A percentile compares a stretch with the other conserved stretches of the same genome.
Evolutionary conservation across 2,797 vertebrate genomes (phyloP).

Genomic region (Ambastaia sidthimunki): DNA sequence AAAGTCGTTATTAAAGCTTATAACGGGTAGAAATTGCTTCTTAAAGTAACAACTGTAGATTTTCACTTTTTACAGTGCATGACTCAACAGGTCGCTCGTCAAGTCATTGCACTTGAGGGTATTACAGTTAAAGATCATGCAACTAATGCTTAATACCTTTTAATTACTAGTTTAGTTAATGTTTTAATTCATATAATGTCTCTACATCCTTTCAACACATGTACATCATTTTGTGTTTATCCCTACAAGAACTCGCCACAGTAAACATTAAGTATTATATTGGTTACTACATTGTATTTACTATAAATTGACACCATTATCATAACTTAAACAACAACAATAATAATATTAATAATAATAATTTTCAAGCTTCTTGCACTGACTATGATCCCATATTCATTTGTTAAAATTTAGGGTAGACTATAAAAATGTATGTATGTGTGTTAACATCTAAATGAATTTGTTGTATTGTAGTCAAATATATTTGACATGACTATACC

Average conservation of each 20-base stretch:
- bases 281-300: background rate
- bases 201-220: too few species aligned
- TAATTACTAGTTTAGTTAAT: background rate
- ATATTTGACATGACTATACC: background rate
- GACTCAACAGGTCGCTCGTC: constrained; percentile 8
- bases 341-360: background rate
- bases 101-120: background rate
- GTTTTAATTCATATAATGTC: too few species aligned
- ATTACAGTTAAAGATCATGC: background rate
- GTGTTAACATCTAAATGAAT: too few species aligned
- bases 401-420: too few species aligned
- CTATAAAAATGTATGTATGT: too few species aligned
- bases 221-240: too few species aligned
- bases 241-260: too few species aligned
- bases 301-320: background rate
- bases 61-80: background rate
- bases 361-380: too few species aligned
- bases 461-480: too few species aligned
- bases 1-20: background rate
- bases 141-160: background rate
- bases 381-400: too few species aligned
- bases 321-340: background rate
- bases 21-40: background rate
- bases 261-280: background rate
- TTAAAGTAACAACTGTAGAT: background rate